Base-by-base conservation (phyloP, 2,113 vertebrate species). In the Garra rufa region DNA sequence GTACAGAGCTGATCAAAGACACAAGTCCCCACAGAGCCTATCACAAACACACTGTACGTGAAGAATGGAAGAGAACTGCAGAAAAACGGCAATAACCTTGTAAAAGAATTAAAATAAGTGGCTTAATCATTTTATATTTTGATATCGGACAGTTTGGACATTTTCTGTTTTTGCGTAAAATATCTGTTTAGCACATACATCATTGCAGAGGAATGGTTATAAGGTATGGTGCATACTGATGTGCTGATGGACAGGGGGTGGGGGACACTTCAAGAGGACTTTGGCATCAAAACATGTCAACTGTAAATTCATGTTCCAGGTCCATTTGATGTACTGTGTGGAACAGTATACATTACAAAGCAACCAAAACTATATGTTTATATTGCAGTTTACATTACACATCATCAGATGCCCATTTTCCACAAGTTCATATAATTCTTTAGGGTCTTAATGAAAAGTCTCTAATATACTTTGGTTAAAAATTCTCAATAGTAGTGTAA, bases 191-290 rank as follows among this genome's bases (percentile, higher is more conserved):
- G 63, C 1, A 13, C 21, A 38, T 63, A 67, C 24, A 15, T 41
- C 26, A 34, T 28, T 44, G 19, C 4, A 70, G 4, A 70, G 19
- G 15, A 52, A 65, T 75, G 59, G 30, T 67, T 61, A 41, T 71
- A 50, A 46, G 78, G 1, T 26, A 75, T 67, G 13, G 24, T 46
- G 28, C 81, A 79, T 50, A 76, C 41, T 6, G 38, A 34, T 26
- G 15, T 63, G 43, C 21, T 87, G 52, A 87, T 82, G 55, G 83
- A 82, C 73, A 65, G 73, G 71, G 50, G 28, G 1, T 67, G 63
- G 17, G 30, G 17, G 17, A 69, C 65, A 69, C 65, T 69, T 69
- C 65, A 82, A 77, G 43, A 63, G 78, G 78, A 84, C 82, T 75
- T 83, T 70, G 67, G 48, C 77, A 69, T 19, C 30, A 50, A 83